Percentiles rank a stretch among this genome's conserved stretches.
Conservation (phyloP, 2,797 vertebrate species). For the Etheostoma perlongum region DNA sequence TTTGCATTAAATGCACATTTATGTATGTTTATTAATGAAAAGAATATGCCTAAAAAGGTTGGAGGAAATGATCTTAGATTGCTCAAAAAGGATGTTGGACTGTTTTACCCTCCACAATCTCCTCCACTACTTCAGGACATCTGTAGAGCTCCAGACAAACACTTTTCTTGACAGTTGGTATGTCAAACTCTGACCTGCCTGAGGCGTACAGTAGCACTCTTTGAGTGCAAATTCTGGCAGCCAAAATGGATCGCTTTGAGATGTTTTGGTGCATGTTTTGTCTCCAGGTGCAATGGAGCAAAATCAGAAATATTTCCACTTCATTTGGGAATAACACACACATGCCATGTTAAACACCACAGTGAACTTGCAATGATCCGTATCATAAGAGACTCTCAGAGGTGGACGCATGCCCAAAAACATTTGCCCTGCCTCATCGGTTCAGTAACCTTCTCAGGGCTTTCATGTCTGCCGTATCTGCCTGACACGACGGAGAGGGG, state of each 20-base stretch:
- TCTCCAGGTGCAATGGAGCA: slow-evolving; percentile 49
- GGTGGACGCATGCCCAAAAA: slow-evolving; percentile 43
- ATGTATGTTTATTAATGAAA: slow-evolving; percentile 31
- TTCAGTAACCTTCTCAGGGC: slow-evolving; percentile 60
- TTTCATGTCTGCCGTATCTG: slow-evolving; percentile 41
- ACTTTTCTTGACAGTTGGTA: slow-evolving; percentile 10
- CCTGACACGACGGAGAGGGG: slow-evolving; percentile 36
- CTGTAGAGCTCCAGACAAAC: background rate
- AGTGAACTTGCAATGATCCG: slow-evolving; percentile 26
- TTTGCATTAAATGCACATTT: slow-evolving; percentile 56
- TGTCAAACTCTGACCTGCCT: slow-evolving; percentile 2
- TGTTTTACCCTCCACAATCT: background rate
- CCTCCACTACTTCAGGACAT: background rate
- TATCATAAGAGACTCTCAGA: slow-evolving; percentile 26
- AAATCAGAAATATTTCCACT: slow-evolving; percentile 48
- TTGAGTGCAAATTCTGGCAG: slow-evolving; percentile 11
- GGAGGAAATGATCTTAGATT: slow-evolving; percentile 3
- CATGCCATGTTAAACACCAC: slow-evolving; percentile 18
- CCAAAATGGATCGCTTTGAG: slow-evolving; percentile 18
- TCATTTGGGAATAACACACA: slow-evolving; percentile 34
- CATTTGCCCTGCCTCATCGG: slow-evolving; percentile 41
- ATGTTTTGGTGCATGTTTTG: slow-evolving; percentile 15
- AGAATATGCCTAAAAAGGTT: slow-evolving; percentile 5
- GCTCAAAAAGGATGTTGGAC: background rate
- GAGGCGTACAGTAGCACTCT: slow-evolving; percentile 3